Base-by-base conservation (phyloP, 1,140 invertebrate species). In the Apis laboriosa region DNA sequence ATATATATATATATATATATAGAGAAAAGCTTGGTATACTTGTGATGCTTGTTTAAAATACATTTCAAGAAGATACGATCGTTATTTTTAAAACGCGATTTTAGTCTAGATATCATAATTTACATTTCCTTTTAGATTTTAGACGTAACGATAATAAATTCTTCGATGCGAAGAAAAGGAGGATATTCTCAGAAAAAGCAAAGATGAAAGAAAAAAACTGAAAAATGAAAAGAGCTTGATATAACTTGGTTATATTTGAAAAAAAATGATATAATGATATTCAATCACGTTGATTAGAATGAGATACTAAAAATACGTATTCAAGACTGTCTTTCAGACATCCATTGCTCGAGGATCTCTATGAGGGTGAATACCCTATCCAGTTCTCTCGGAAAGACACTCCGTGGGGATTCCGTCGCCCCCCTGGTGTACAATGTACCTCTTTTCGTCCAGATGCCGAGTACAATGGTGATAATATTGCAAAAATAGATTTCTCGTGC, bases 401-500 rank as follows among this genome's bases (percentile, higher is more conserved):
- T 34, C 67, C 70, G 56, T 61, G 66, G 70, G 68, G 71, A 76
- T 77, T n/a, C n/a, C 80, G 74, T 67, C 43, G 4, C 72, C 68
- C 68, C 61, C 67, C 51, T 66, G 74, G 34, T 71, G 21, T 70
- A 24, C n/a, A n/a, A n/a, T 68, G 66, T 73, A 68, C 77, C 66
- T 66, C 51, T 64, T 74, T 51, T 71, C 71, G 68, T 81, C 82
- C 64, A 87, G 86, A 87, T 87, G 85, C 53, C 85, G 84, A 61
- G 74, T 84, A 81, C 82, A 84, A 88, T 88, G 86, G 77, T 87
- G 86, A 85, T 88, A 84, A 82, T 88, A 88, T 88, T 87, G 86
- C 86, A 88, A 88, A 87, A 87, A 88, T 88, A 88, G 79, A 87
- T 79, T 88, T 88, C 83, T 88, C 86, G 78, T 82, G 82, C 75